Percentiles rank a stretch among this genome's conserved stretches.
These are phyloP conservation scores for Cancer borealis DNA, from an alignment of 2,888 invertebrate genomes.

Conservation along the genomic window DNA sequence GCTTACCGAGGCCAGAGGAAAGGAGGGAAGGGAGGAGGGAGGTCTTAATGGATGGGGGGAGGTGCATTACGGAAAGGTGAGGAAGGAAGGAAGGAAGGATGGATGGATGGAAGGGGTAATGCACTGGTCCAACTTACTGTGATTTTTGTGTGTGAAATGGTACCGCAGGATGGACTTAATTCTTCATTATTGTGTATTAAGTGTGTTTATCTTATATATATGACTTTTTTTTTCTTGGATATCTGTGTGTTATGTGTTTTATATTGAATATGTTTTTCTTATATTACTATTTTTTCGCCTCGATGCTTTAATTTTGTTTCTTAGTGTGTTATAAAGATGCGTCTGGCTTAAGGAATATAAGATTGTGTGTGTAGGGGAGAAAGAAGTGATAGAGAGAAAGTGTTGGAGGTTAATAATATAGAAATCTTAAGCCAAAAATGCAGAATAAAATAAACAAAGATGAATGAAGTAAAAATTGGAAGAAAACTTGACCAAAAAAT, in stretches of 20 bases:
- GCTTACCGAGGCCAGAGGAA: background rate
- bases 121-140: background rate
- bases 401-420: background rate
- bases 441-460: background rate
- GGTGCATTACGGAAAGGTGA: background rate
- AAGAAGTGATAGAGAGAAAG: background rate
- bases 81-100: constrained; percentile 20
- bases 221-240: background rate
- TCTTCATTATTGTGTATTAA: background rate
- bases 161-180: too few relatives aligned
- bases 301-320: background rate
- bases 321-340: background rate
- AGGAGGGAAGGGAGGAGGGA: background rate
- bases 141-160: background rate
- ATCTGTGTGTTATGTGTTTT: background rate
- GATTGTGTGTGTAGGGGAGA: background rate
- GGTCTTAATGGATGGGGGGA: background rate
- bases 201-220: background rate
- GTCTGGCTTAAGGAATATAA: background rate
- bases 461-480: background rate
- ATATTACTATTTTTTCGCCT: background rate
- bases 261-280: background rate
- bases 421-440: background rate
- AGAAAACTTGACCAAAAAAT: background rate
- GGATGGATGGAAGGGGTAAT: constrained; percentile 36